Evolutionary conservation across 2,797 vertebrate species (phyloP), one percentile per base, ranked within the genome.

Genomic region (Poeciliopsis infans): DNA sequence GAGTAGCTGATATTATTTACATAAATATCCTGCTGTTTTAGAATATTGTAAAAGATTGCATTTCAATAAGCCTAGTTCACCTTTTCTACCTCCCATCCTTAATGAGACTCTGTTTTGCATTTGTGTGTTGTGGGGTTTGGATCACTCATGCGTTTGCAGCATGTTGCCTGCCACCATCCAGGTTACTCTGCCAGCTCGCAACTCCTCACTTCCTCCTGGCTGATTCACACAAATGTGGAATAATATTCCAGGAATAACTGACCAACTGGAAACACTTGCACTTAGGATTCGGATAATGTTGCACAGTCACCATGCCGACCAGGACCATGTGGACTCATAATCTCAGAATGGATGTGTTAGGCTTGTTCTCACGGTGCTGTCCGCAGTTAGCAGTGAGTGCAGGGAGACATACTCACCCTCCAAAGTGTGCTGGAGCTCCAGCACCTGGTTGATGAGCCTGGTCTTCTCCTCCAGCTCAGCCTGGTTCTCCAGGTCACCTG

Each of bases 401-500:
- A 57, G n/a, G 12, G 16, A 10, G 25, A 55, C 53, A 1, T 7
- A 18, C 61, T 64, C 61, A 99, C 98, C 98, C 98, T 99, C 98
- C 76, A 99, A 95, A 2, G 98, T 99, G 91, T 99, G 98, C 89
- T 99, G 98, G 76, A 99, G 97, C 91, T 99, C 98, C 95, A 99
- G 94, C 85, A 99, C 98, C 89, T 99, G 98, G 89, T 99, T 99
- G 89, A 99, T 99, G 91, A 99, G 96, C 88, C 98, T 96, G 0
- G 97, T 99, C 96, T 99, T 99, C 90, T 99, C 98, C 95, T 99
- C 98, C 94, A 98, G 91, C 94, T 99, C 98, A 87, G 97, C 97
- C 93, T 97, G 98, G 96, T 99, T 99, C 95, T 99, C 98, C 94
- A 97, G 95, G 89, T 99, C 97, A 94, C 97, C 98, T 96, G 74